phyloP scores from a whole-genome alignment of 2,113 vertebrate species.

The Manacus vitellinus region DNA sequence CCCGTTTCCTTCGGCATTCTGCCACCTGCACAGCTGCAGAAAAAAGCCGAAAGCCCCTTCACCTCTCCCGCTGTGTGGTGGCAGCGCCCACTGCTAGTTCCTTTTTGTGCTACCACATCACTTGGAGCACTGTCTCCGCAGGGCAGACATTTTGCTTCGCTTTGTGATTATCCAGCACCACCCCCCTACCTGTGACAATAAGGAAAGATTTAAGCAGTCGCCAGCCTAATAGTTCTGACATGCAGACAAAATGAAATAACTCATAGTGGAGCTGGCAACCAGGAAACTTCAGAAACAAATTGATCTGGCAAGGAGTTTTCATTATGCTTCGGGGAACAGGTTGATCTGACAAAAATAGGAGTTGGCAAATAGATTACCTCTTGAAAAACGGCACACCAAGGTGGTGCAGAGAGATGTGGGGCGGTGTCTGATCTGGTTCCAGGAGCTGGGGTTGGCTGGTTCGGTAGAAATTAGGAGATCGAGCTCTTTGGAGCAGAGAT shows the following conservation, averaged over 20 bases:
- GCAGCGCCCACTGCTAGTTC: background rate
- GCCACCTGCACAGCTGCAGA: background rate
- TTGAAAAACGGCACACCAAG: background rate
- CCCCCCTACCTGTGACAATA: background rate
- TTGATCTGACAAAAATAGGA: slow-evolving; percentile 65
- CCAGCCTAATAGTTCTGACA: slow-evolving; percentile 56
- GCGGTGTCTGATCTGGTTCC: background rate
- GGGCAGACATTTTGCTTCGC: background rate
- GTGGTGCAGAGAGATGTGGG: background rate
- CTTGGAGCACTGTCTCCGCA: background rate
- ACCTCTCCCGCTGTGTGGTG: fast-evolving
- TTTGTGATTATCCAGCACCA: background rate
- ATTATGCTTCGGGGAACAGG: slow-evolving; percentile 59
- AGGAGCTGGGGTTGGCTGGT: background rate
- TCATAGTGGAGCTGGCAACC: slow-evolving; percentile 52
- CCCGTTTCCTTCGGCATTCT: background rate
- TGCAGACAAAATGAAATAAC: slow-evolving; percentile 38
- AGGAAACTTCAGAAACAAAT: slow-evolving; percentile 54
- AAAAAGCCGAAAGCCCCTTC: background rate
- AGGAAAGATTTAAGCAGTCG: background rate
- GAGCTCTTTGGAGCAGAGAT: background rate
- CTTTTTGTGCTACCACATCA: background rate
- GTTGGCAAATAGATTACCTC: slow-evolving; percentile 47
- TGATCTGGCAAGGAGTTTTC: slow-evolving; percentile 61
- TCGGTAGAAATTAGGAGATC: background rate